Percentiles rank a stretch among this genome's conserved stretches.
These are phyloP conservation scores for Craterocephalus amniculus DNA, from an alignment of 2,797 vertebrate species.

Conservation along the genomic window DNA sequence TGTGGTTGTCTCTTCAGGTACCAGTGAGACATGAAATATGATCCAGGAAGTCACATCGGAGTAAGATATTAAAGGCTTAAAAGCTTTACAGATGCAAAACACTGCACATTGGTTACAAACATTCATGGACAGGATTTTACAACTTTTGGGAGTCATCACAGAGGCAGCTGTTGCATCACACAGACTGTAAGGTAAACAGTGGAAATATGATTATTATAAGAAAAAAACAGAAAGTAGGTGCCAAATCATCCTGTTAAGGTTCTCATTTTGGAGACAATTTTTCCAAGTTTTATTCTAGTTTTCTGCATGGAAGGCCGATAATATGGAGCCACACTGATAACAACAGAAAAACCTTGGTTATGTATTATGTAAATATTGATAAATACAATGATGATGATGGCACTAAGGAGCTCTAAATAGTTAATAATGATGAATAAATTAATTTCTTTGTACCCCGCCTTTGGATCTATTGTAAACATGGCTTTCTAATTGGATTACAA, in stretches of 20 bases:
- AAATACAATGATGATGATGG: neutral
- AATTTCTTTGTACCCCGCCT: neutral
- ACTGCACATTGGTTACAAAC: neutral
- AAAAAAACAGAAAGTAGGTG: neutral
- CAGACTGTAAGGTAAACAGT: slow-evolving; percentile 8
- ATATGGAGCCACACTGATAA: neutral
- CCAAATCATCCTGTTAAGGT: neutral
- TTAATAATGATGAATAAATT: neutral
- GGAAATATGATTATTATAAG: slow-evolving; percentile 9
- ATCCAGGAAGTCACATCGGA: slow-evolving; percentile 3
- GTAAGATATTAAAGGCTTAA: slow-evolving; percentile 15
- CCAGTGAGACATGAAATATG: slow-evolving; percentile 10
- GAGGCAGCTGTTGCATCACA: neutral
- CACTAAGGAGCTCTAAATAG: neutral
- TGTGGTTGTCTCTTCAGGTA: neutral
- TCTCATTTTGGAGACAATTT: neutral
- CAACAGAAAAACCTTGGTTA: neutral
- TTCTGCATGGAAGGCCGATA: neutral
- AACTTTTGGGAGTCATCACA: slow-evolving; percentile 5
- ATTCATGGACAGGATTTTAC: slow-evolving; percentile 6
- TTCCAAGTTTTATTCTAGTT: neutral
- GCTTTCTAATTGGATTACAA: neutral
- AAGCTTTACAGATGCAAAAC: slow-evolving; percentile 15
- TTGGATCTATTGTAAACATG: neutral
- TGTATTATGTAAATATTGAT: neutral